These are phyloP conservation scores for Lepus townsendii DNA, from an alignment of 2,797 vertebrate species.

Conservation along the genomic window DNA sequence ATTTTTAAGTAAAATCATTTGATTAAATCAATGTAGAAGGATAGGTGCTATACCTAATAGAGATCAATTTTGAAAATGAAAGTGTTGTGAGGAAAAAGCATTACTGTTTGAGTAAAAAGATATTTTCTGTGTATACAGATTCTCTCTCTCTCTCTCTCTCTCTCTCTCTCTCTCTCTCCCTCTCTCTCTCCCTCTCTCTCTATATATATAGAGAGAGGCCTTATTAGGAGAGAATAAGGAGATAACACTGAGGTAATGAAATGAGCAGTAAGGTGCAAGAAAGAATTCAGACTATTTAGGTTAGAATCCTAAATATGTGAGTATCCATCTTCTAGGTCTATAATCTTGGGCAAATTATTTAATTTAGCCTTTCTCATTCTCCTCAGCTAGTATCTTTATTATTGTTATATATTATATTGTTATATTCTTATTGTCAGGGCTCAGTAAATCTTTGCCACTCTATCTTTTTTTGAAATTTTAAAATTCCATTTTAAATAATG, in stretches of 20 bases:
- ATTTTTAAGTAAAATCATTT: neutral
- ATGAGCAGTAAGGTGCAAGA: neutral
- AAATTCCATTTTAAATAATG: too few relatives aligned
- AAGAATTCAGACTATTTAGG: neutral
- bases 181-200: too few relatives aligned
- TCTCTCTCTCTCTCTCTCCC: too few relatives aligned
- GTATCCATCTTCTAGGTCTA: neutral
- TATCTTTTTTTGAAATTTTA: neutral
- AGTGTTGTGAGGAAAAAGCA: neutral
- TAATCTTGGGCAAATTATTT: neutral
- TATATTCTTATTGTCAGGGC: neutral
- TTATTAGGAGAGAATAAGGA: neutral
- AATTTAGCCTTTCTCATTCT: neutral
- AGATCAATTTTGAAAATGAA: neutral
- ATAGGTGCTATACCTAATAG: neutral
- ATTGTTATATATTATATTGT: too few relatives aligned
- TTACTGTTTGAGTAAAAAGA: neutral
- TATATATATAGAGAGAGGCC: too few relatives aligned
- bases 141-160: too few relatives aligned
- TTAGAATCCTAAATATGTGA: neutral
- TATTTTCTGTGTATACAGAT: neutral
- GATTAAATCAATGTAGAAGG: neutral
- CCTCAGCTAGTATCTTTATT: neutral
- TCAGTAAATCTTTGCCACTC: neutral
- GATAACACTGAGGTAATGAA: neutral